Evolutionary conservation across 2,113 vertebrate genomes (phyloP).

Genomic region (Psittacus erithacus): DNA sequence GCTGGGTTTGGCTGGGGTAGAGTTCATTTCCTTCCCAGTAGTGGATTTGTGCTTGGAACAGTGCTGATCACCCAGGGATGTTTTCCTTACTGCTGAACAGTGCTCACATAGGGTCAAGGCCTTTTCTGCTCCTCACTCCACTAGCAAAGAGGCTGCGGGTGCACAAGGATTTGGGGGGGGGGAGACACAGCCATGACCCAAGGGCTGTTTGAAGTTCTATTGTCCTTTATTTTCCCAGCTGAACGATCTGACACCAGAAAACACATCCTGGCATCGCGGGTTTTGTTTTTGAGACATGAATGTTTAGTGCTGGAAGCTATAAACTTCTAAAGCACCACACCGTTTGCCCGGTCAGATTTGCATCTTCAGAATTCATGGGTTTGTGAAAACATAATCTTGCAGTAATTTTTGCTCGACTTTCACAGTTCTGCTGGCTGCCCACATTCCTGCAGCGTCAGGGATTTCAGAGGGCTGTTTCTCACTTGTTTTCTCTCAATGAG

Average conservation of each 20-base stretch:
- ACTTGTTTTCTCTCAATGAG: neutral
- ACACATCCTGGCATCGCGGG: neutral
- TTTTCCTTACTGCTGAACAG: neutral
- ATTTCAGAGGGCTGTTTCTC: neutral
- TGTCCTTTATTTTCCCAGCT: neutral
- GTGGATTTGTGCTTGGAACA: neutral
- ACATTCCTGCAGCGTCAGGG: rapidly evolving
- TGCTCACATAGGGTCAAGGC: neutral
- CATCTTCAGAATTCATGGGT: neutral
- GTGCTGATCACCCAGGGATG: neutral
- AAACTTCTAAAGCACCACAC: neutral
- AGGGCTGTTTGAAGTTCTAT: neutral
- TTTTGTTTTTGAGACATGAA: neutral
- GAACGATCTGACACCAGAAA: neutral
- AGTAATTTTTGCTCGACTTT: neutral
- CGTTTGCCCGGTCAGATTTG: neutral
- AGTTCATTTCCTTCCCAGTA: neutral
- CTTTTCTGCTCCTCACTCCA: neutral
- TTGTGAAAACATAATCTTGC: neutral
- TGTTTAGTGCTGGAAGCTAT: neutral
- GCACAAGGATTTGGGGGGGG: neutral
- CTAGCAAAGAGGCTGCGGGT: neutral
- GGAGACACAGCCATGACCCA: neutral
- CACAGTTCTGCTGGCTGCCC: neutral
- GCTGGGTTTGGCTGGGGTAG: neutral